These are phyloP conservation scores for Dromas ardeola DNA, from an alignment of 2,113 vertebrate species.

Conservation along the genomic window DNA sequence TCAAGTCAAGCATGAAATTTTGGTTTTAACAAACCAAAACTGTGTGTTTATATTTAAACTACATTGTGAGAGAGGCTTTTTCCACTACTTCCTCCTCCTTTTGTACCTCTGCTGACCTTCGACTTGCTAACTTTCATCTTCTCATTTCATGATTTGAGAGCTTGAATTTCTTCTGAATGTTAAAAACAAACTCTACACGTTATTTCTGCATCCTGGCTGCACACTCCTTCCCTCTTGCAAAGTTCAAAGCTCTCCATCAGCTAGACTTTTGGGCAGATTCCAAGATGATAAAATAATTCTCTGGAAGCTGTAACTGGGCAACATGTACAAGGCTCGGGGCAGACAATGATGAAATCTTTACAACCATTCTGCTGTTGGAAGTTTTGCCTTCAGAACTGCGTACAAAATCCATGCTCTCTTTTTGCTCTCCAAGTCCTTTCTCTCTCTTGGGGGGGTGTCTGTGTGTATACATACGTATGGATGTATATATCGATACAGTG, in stretches of 20 bases:
- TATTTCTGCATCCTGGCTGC: not conserved
- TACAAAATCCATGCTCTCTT: not conserved
- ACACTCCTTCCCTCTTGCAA: not conserved
- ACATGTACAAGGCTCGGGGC: not conserved
- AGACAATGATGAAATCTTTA: not conserved
- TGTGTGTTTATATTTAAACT: not conserved
- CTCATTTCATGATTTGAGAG: not conserved
- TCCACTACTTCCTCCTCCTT: not conserved
- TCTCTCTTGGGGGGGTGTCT: not conserved
- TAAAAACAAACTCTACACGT: not conserved
- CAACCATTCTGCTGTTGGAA: not conserved
- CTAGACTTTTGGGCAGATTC: not conserved
- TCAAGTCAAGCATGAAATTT: not conserved
- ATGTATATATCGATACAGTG: rapidly evolving
- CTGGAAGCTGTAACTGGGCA: not conserved
- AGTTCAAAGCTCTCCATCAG: not conserved
- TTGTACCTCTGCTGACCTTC: not conserved
- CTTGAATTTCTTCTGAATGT: not conserved
- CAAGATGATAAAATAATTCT: not conserved
- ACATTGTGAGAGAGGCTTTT: not conserved
- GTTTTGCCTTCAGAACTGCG: not conserved
- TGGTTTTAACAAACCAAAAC: conserved; percentile 13
- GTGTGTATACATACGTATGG: not conserved
- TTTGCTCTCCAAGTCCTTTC: not conserved
- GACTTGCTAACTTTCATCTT: not conserved